A percentile compares a stretch with the other conserved stretches of the same genome.
phyloP scores from a whole-genome alignment of 2,797 vertebrate genomes.

The Podarcis siculus region DNA sequence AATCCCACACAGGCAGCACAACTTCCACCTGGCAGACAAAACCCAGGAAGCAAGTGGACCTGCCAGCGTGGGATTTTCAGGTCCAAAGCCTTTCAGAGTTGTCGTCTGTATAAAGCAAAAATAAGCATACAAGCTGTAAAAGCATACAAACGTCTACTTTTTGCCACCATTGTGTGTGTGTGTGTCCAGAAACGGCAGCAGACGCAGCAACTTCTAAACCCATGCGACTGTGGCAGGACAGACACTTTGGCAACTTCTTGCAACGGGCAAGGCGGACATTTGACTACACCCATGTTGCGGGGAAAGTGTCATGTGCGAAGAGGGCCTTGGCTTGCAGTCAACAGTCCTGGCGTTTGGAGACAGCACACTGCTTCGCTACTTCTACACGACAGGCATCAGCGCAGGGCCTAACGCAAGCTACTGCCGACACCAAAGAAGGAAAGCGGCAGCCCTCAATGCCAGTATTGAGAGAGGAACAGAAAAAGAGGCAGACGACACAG shows the following conservation, averaged over 20 bases:
- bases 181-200: neutral
- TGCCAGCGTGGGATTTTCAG: too few relatives aligned
- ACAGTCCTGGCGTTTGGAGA: neutral
- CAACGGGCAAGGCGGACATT: neutral
- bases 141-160: neutral
- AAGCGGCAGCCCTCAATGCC: neutral
- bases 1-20: too few relatives aligned
- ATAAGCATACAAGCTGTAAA: neutral
- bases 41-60: neutral
- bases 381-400: conserved; percentile 10
- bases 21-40: too few relatives aligned
- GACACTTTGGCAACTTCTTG: too few relatives aligned
- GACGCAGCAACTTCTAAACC: neutral
- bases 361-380: accelerated
- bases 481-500: conserved; percentile 37
- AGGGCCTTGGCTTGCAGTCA: accelerated
- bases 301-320: neutral
- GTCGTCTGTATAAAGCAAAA: neutral
- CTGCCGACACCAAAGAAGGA: conserved; percentile 21
- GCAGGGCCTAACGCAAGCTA: neutral
- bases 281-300: neutral
- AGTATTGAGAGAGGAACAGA: neutral
- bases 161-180: neutral
- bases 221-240: neutral
- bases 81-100: neutral